Evolutionary conservation across 2,797 vertebrate species (phyloP).

Genomic region (Molossus molossus): DNA sequence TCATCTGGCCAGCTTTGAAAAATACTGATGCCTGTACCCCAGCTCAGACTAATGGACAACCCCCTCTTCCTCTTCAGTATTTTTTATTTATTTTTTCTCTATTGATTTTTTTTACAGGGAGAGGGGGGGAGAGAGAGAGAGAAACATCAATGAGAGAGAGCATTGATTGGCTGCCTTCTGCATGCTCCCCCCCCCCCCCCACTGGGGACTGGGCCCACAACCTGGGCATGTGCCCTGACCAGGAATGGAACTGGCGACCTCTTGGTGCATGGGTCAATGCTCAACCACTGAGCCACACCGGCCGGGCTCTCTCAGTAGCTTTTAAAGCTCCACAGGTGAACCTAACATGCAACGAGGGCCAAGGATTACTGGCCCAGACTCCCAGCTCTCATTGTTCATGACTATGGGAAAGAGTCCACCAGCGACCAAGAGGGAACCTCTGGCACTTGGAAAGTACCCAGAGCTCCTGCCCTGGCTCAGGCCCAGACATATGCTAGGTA

Average conservation of each 20-base stretch:
- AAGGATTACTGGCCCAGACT: background rate
- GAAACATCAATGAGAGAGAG: too few species aligned
- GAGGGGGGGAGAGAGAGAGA: too few species aligned
- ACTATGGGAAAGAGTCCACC: background rate
- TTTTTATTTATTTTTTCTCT: background rate
- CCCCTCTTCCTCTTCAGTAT: too few species aligned
- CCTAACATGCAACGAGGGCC: background rate
- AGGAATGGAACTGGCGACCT: too few species aligned
- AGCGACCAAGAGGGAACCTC: background rate
- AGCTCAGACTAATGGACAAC: background rate
- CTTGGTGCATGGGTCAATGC: too few species aligned
- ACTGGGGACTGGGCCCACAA: too few species aligned
- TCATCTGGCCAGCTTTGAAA: constrained; percentile 5
- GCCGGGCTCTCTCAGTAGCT: too few species aligned
- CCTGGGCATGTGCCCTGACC: too few species aligned
- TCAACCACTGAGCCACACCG: too few species aligned
- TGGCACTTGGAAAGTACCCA: background rate
- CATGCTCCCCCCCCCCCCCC: too few species aligned
- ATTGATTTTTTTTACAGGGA: too few species aligned
- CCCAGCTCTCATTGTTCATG: background rate
- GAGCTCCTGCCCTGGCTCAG: background rate
- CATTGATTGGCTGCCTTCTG: too few species aligned
- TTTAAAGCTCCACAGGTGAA: background rate
- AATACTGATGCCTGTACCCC: background rate
- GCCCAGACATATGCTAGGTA: background rate